Evolutionary conservation across 37 sponge, comb jelly and placozoan genomes (phyloP), one percentile per base, ranked within the genome.

Genomic region (Lycopodina hypogea): DNA sequence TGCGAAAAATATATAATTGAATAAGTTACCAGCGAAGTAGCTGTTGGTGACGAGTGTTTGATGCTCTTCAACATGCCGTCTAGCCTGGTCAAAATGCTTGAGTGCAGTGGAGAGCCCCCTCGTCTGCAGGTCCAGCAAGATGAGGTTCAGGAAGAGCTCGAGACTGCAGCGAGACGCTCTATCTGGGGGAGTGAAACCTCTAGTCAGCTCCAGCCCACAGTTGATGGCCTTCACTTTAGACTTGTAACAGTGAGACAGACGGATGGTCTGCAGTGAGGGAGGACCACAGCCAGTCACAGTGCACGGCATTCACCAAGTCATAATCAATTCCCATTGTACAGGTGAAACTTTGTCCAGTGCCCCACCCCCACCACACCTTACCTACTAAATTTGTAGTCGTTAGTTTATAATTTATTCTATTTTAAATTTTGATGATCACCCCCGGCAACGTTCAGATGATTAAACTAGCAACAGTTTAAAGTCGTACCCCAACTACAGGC

Each of bases 111-210:
- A 71, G 30, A 30, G 18, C 26, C 73, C 26, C 11, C 81, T 73
- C 42, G 33, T 59, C 71, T 56, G 61, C 62, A 61, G 48, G 34
- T 81, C 73, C 29, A 81, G 81, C 22, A 72, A 6, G 19, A 58
- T 42, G 26, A 60, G 57, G 41, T 72, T 81, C 30, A 81, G 8
- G 23, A 81, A 33, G 34, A 81, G 73, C 42, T 81, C 73, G 35
- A 81, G 35, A 59, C 60, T 36, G 3, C 21, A 32, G 38, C 72
- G 73, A 26, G 81, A 81, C n/a, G 78, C 35, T 30, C 30, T 21
- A 7, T 56, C 56, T 29, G 74, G 29, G 56, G n/a, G 74, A 32
- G 74, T 12, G 48, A 22, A 38, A 1, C 26, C 41, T 48, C 22
- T 70, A 22, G 35, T 21, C 9, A 41, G 48, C 4, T 23, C 28